Evolutionary conservation across 2,113 vertebrate species (phyloP).

Genomic region (Petroica traversi): DNA sequence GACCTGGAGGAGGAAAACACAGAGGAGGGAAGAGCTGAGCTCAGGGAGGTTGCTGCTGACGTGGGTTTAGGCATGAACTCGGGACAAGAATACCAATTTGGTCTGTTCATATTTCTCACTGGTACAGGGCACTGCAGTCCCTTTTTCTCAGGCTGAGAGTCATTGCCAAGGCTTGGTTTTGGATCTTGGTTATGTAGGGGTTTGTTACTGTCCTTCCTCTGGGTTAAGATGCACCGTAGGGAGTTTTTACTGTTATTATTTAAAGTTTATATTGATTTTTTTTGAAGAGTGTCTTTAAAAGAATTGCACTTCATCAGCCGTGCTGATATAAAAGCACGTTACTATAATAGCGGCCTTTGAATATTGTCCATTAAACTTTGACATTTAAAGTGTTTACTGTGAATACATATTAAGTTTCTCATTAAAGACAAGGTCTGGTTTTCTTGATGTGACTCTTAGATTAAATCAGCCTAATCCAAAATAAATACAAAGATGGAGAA

Average conservation of each 20-base stretch:
- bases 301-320: background rate
- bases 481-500: slow-evolving; percentile 56
- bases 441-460: slow-evolving; percentile 63
- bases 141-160: background rate
- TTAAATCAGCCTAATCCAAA: slow-evolving; percentile 69
- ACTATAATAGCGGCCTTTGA: slow-evolving; percentile 33
- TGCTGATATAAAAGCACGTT: slow-evolving; percentile 39
- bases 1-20: background rate
- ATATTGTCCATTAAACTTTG: slow-evolving; percentile 56
- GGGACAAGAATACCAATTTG: background rate
- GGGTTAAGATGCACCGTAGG: background rate
- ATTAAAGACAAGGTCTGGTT: slow-evolving; percentile 37
- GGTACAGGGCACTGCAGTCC: background rate
- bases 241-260: background rate
- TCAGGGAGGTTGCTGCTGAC: background rate
- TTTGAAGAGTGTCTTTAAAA: slow-evolving; percentile 22
- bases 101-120: background rate
- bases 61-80: background rate
- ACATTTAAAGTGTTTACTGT: slow-evolving; percentile 56
- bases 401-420: slow-evolving; percentile 70
- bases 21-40: background rate
- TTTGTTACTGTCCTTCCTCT: background rate
- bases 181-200: background rate
- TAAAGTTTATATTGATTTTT: slow-evolving; percentile 12
- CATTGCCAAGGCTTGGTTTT: background rate